Conservation (phyloP, 2,113 vertebrate species). For the Calypte anna region DNA sequence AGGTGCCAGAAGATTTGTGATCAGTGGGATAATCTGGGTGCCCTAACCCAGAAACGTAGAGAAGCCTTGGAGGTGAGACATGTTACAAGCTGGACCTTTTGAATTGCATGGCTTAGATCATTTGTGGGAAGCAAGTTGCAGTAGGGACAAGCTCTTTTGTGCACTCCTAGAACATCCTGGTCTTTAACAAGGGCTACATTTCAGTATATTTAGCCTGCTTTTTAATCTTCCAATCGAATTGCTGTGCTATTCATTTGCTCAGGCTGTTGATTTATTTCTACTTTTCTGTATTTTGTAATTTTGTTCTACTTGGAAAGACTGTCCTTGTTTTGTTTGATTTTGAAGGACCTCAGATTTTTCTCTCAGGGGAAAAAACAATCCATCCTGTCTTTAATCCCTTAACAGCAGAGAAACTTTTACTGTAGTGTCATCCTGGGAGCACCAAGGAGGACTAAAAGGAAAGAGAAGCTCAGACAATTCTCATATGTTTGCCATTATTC, state of each 20-base stretch:
- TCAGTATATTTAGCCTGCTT: neutral
- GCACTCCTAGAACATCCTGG: neutral
- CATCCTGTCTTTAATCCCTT: neutral
- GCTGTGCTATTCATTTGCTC: neutral
- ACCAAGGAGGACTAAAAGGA: neutral
- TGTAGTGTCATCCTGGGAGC: neutral
- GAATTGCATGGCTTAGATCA: neutral
- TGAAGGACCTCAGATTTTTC: neutral
- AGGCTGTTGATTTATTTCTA: neutral
- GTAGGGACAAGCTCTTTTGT: neutral
- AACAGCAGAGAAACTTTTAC: neutral
- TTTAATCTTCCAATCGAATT: neutral
- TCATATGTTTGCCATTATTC: neutral
- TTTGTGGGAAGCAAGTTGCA: neutral
- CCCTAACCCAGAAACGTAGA: slow-evolving; percentile 92
- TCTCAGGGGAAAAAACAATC: neutral
- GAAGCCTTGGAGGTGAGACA: slow-evolving; percentile 92
- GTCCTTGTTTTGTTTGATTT: neutral
- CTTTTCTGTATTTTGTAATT: neutral
- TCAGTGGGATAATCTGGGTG: slow-evolving; percentile 95
- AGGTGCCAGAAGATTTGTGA: slow-evolving; percentile 98
- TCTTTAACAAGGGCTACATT: neutral
- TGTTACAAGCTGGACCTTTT: neutral
- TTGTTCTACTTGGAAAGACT: neutral
- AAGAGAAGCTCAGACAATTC: neutral